Evolutionary conservation across 2,113 vertebrate genomes (phyloP).

Genomic region (Budorcas taxicolor): DNA sequence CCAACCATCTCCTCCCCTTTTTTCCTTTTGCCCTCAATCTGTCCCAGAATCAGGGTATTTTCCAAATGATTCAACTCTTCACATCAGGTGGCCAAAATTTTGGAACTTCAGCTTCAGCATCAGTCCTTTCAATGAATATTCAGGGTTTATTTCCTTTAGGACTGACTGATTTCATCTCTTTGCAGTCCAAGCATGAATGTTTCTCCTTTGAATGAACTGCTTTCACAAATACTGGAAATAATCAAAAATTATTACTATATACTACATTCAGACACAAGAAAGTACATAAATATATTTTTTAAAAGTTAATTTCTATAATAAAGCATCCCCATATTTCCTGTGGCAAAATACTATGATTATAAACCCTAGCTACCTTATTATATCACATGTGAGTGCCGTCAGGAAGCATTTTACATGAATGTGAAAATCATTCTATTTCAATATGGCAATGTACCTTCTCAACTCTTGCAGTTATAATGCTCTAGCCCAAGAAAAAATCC

Average conservation of each 20-base stretch:
- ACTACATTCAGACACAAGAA: neutral
- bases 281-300: neutral
- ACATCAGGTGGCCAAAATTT: neutral
- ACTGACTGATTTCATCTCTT: neutral
- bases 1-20: neutral
- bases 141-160: neutral
- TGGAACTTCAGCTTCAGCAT: neutral
- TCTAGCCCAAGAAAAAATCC: neutral
- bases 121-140: neutral
- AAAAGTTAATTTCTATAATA: neutral
- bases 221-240: neutral
- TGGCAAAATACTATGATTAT: neutral
- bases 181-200: neutral
- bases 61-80: neutral
- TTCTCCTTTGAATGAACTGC: neutral
- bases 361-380: neutral
- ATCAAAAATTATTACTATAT: neutral
- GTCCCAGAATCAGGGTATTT: neutral
- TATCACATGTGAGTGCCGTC: neutral
- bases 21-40: neutral
- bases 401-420: constrained; percentile 31
- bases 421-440: neutral
- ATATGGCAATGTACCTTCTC: neutral
- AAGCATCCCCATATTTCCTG: neutral
- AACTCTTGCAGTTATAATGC: neutral